A percentile compares a stretch with the other conserved stretches of the same genome.
Evolutionary conservation across 2,888 invertebrate species (phyloP).

Genomic region (Galerucella calmariensis): DNA sequence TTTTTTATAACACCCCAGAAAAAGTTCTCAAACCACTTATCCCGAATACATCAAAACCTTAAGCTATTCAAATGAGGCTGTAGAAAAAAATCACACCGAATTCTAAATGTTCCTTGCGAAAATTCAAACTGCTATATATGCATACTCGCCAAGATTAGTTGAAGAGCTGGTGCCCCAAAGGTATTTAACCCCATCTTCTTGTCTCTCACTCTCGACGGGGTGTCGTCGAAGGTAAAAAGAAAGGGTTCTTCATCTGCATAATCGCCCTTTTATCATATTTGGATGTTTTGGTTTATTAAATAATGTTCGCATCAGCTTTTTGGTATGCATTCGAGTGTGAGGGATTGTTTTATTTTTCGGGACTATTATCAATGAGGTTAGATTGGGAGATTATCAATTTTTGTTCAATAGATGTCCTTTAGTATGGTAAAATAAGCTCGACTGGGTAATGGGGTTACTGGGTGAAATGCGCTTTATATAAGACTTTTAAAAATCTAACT

Average conservation of each 20-base stretch:
- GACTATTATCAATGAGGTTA: conserved; percentile 49
- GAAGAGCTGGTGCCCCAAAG: conserved; percentile 41
- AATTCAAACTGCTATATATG: conserved; percentile 50
- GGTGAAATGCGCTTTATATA: conserved; percentile 26
- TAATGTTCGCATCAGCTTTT: conserved; percentile 45
- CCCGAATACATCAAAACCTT: conserved; percentile 22
- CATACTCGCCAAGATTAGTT: conserved; percentile 48
- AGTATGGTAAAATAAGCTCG: conserved; percentile 34
- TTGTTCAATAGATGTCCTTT: conserved; percentile 41
- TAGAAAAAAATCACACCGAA: conserved; percentile 40
- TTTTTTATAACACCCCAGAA: conserved; percentile 34
- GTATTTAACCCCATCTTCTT: conserved; percentile 53
- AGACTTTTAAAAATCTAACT: conserved; percentile 4
- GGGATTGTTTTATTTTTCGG: conserved; percentile 55
- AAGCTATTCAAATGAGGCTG: conserved; percentile 42
- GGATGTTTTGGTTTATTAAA: conserved; percentile 56
- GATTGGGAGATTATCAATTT: conserved; percentile 49
- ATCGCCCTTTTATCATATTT: conserved; percentile 60
- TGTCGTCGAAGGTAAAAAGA: conserved; percentile 43
- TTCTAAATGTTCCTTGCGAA: conserved; percentile 32
- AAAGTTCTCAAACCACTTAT: conserved; percentile 45
- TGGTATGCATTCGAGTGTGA: conserved; percentile 54
- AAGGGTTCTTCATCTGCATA: conserved; percentile 59
- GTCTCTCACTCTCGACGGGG: conserved; percentile 51
- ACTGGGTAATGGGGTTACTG: conserved; percentile 33